These are phyloP conservation scores for Gastrophysa polygoni DNA, from an alignment of 2,888 invertebrate genomes.

Conservation along the genomic window DNA sequence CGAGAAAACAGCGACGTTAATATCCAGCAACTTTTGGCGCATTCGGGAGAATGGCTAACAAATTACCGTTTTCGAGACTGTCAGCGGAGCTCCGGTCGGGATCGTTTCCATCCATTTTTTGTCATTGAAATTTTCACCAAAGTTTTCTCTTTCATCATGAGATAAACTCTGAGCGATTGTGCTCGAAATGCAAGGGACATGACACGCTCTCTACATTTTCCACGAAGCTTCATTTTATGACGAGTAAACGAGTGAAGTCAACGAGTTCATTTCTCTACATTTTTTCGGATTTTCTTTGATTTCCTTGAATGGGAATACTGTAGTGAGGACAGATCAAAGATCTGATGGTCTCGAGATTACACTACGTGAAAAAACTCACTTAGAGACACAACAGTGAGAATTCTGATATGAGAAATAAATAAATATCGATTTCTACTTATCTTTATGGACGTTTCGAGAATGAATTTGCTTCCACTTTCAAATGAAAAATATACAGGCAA, in stretches of 20 bases:
- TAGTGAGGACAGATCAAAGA: too few species aligned
- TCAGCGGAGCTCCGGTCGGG: neutral
- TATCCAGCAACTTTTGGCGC: neutral
- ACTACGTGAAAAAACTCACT: too few species aligned
- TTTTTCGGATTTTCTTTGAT: neutral
- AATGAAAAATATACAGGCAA: too few species aligned
- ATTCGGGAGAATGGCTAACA: neutral
- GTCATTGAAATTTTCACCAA: neutral
- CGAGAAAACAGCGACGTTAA: neutral
- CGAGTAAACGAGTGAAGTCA: neutral
- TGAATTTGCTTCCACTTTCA: too few species aligned
- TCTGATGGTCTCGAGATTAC: too few species aligned
- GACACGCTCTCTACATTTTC: too few species aligned
- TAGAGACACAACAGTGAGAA: too few species aligned
- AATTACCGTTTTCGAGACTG: neutral
- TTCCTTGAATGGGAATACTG: too few species aligned
- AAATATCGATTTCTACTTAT: too few species aligned
- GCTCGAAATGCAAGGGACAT: neutral
- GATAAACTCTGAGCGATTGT: neutral
- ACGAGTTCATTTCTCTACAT: constrained; percentile 3
- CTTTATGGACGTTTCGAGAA: too few species aligned
- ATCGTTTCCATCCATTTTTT: neutral
- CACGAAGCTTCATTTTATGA: too few species aligned
- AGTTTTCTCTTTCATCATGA: neutral
- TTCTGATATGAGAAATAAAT: too few species aligned